Evolutionary conservation across 2,888 invertebrate species (phyloP), one percentile per base, ranked within the genome.

Genomic region (Heliconius hortense): DNA sequence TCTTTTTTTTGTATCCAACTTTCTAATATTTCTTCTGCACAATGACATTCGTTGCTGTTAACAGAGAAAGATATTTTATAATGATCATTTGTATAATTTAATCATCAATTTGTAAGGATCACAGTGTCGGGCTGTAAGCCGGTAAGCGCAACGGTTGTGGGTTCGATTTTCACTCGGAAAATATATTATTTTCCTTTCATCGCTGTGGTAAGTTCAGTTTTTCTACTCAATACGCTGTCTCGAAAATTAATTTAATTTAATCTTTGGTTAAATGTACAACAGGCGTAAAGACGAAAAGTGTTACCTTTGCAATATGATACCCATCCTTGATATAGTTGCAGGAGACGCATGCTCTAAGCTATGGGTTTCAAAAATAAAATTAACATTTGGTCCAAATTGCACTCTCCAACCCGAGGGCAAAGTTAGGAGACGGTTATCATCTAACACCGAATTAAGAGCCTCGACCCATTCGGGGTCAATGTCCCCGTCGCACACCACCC

Each of bases 401-500:
- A 99, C 97, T 80, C 99, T 95, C 96, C 99, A 99, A 71, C 99
- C 99, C 8, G 99, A 98, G 2, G 98, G 97, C 82, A 99, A 91
- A 0, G 99, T 98, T 64, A 99, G 94, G 67, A 99, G 95, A 73
- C 98, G 96, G 90, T 99, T 99, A 91, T 99, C 99, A 89, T 99
- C 99, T 79, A 99, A 93, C 24, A 99, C 99, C 0, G 99, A 99
- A 94, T 99, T 99, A 26, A 99, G 94, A 0, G 99, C 98, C 90
- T 99, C 99, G 63, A 99, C 97, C 99, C 99, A 99, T 86, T 98
- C 98, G 0, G 99, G 99, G 91, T 99, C 99, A 76, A 99, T 97
- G 89, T 99, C 99, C n/a, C 99, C 99, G 92, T 99, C 99, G 87
- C 98, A 98, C n/a, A 98, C 96, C 82, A 99, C 97, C 98, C 98